Evolutionary conservation across 23 tunicate species (phyloP).

Genomic region (Clavelina lepadiformis): DNA sequence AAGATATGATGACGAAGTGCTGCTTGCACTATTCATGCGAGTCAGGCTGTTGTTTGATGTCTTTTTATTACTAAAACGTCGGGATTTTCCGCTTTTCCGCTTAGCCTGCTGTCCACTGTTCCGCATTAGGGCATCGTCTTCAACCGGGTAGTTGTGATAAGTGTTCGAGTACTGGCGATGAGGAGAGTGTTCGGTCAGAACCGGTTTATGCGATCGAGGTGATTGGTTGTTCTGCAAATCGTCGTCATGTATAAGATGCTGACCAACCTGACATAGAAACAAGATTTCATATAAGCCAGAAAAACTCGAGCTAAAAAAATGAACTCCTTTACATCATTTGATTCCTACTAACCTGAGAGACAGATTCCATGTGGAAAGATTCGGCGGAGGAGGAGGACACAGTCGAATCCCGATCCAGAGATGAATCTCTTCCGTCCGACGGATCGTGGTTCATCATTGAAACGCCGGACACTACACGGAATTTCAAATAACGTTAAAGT

Average conservation of each 20-base stretch:
- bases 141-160: constrained; percentile 4
- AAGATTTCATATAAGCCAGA: not conserved
- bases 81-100: constrained; percentile 8
- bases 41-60: constrained; percentile 6
- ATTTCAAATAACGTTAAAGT: too few species aligned
- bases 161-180: not conserved
- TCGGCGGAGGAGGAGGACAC: constrained; percentile 48
- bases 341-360: constrained; percentile 60
- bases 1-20: constrained; percentile 61
- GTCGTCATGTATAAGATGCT: not conserved
- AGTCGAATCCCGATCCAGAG: constrained; percentile 12
- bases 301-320: not conserved
- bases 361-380: constrained; percentile 84
- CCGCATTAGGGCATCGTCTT: not conserved
- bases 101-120: not conserved
- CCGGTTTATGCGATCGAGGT: not conserved
- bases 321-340: not conserved
- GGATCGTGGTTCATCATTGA: constrained; percentile 88
- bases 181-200: not conserved
- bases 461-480: constrained; percentile 60
- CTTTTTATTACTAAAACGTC: constrained; percentile 11
- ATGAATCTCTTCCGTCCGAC: constrained; percentile 13
- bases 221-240: not conserved
- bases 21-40: constrained; percentile 53
- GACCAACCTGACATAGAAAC: constrained; percentile 20